Base-by-base conservation (phyloP, 2,888 invertebrate species). In the Plemyria rubiginata region DNA sequence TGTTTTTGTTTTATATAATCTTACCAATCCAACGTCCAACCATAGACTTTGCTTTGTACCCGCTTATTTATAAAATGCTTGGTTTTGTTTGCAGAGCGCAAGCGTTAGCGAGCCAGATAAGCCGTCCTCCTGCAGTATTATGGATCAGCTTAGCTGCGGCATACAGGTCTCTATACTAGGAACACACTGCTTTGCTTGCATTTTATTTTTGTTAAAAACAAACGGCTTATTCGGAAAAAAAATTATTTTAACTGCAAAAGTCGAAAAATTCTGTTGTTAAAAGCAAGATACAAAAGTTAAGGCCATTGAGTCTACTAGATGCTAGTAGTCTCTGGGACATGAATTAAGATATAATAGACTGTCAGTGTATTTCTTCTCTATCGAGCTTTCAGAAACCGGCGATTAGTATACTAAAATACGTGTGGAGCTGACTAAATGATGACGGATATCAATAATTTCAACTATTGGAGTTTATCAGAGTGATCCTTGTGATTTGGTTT, bases 101-200 rank as follows among this genome's bases (percentile, higher is more conserved):
- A 60, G 40, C 45, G 48, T 29, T 7, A 11, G 52, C 0, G 75
- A 84, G 9, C 49, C 74, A 0, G 87, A 86, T 0, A 84, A 85
- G 64, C 83, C 88, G 0, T 74, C 88, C 0, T 85, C 92, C 0
- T 93, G 92, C 78, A 93, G 93, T 68, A 93, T 93, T 54, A 93
- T 93, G 93, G 92, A 93, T 22, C 93, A 93, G 51, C 85, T 93
- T 2, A 90, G 91, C 66, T 85, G 90, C 60, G 93, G 93, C 0
- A 92, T 93, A 12, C 92, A 92, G 87, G 92, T 64, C 32, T 29
- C 46, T 61, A 54, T 54, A 45, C 12, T 4, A 38, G 36, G 11
- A 3, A 38, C 36, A 38, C 16, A 13, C 45, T 45, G 45, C 45
- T 45, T 45, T 16, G 45, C 45, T 16, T 16, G 16, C 45, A 16